These are phyloP conservation scores for Strix uralensis DNA, from an alignment of 2,113 vertebrate species.

Conservation along the genomic window DNA sequence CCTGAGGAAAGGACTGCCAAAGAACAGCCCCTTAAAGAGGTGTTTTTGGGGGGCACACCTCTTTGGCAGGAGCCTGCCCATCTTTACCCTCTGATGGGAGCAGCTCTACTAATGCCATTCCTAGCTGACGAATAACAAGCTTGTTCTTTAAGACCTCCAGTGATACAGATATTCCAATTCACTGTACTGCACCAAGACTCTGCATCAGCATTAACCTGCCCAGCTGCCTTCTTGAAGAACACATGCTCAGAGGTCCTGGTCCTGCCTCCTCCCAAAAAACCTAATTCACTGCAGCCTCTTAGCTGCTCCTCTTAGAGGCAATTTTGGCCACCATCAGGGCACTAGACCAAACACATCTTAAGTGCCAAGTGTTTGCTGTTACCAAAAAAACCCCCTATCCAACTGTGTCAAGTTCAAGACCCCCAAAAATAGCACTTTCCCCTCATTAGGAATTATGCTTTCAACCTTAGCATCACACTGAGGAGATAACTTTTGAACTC, in stretches of 20 bases:
- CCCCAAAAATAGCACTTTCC: background rate
- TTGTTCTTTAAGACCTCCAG: background rate
- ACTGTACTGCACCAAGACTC: background rate
- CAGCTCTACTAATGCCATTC: background rate
- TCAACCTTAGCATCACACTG: background rate
- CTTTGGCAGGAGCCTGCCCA: background rate
- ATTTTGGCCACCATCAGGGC: background rate
- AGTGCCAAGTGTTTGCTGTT: background rate
- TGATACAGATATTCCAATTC: background rate
- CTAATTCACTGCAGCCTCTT: background rate
- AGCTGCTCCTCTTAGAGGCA: background rate
- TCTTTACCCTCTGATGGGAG: background rate
- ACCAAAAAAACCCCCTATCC: background rate
- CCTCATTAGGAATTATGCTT: conserved; percentile 39
- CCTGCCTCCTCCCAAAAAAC: background rate
- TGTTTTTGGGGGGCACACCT: background rate
- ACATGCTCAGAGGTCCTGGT: background rate
- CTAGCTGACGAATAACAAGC: background rate
- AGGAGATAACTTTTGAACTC: conserved; percentile 38
- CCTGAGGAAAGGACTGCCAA: background rate
- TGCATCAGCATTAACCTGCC: background rate
- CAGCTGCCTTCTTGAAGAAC: background rate
- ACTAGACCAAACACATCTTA: background rate
- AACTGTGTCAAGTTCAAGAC: background rate
- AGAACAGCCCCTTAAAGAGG: background rate